Conservation (phyloP, 1,140 invertebrate genomes). For the Rhizoglyphus robini region DNA sequence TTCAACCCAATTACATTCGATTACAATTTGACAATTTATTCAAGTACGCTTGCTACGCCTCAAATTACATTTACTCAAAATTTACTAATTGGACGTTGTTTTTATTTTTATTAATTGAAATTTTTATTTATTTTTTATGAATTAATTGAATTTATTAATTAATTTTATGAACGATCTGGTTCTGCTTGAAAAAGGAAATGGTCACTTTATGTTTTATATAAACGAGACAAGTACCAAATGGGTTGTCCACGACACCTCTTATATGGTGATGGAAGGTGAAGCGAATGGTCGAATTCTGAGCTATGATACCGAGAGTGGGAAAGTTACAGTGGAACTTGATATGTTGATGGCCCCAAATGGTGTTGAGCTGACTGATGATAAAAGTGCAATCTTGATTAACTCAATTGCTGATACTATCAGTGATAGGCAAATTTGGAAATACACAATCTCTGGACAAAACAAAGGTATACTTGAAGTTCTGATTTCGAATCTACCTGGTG, state of each 20-base stretch:
- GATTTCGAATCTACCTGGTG: slow-evolving; percentile 56
- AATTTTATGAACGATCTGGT: slow-evolving; percentile 19
- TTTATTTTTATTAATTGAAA: too few relatives aligned
- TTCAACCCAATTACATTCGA: too few relatives aligned
- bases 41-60: too few relatives aligned
- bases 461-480: slow-evolving; percentile 59
- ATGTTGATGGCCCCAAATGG: slow-evolving; percentile 18
- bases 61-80: too few relatives aligned
- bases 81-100: too few relatives aligned
- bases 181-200: background rate
- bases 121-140: too few relatives aligned
- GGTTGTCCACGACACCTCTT: background rate
- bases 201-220: background rate
- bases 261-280: slow-evolving; percentile 5
- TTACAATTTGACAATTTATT: too few relatives aligned
- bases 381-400: slow-evolving; percentile 53
- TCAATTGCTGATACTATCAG: slow-evolving; percentile 45
- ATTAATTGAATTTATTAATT: too few relatives aligned
- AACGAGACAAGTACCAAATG: slow-evolving; percentile 19
- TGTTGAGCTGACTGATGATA: slow-evolving; percentile 53
- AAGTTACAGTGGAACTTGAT: background rate
- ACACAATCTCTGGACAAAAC: slow-evolving; percentile 55
- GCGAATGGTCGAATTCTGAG: slow-evolving; percentile 13
- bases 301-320: background rate
- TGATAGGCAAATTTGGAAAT: slow-evolving; percentile 43